Conservation (phyloP, 2,113 vertebrate species). For the Cynocephalus volans region DNA sequence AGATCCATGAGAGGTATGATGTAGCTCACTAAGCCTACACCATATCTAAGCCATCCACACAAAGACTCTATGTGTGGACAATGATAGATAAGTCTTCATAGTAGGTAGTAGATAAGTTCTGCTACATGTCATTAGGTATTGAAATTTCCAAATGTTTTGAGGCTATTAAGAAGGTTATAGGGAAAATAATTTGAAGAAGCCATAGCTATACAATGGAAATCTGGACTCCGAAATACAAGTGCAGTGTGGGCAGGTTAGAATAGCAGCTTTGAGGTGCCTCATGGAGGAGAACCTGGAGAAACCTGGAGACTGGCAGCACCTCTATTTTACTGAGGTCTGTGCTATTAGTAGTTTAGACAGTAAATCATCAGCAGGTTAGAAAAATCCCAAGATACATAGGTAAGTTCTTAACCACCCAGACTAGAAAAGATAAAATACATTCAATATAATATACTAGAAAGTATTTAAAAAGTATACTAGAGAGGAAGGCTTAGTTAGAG, state of each 20-base stretch:
- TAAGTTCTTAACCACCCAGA: neutral
- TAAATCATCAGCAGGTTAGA: neutral
- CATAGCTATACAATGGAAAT: neutral
- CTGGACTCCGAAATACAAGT: neutral
- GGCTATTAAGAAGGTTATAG: neutral
- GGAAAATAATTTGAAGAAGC: neutral
- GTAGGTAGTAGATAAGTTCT: neutral
- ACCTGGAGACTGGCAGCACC: neutral
- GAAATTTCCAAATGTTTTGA: conserved; percentile 32
- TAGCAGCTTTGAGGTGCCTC: neutral
- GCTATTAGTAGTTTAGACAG: neutral
- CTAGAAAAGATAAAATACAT: neutral
- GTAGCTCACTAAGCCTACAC: neutral
- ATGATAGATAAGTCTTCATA: neutral
- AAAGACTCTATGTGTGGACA: neutral
- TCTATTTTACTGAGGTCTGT: neutral
- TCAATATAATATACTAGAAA: neutral
- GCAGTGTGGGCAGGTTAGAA: neutral
- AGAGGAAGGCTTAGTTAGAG: neutral
- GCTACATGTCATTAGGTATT: neutral
- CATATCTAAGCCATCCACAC: neutral
- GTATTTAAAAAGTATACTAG: neutral
- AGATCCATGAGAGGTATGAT: neutral
- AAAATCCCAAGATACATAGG: neutral
- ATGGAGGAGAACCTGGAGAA: neutral